These are phyloP conservation scores for Selene dorsalis DNA, from an alignment of 2,797 vertebrate species.

Conservation along the genomic window DNA sequence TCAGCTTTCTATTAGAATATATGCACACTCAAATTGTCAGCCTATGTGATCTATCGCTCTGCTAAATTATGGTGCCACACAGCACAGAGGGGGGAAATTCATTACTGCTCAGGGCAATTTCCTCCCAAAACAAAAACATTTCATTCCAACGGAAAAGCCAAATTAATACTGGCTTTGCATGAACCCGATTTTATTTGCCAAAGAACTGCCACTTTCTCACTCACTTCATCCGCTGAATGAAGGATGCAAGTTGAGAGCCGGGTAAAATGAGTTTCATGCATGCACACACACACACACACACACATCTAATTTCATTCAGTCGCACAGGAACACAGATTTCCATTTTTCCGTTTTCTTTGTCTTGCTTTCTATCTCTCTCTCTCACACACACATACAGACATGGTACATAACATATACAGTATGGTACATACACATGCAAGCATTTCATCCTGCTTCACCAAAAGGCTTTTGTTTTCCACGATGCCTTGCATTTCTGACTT, in stretches of 20 bases:
- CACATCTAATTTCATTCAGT: slow-evolving; percentile 73
- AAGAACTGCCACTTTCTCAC: slow-evolving; percentile 81
- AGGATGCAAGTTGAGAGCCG: slow-evolving; percentile 77
- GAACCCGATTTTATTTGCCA: slow-evolving; percentile 86
- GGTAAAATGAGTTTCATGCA: slow-evolving; percentile 81
- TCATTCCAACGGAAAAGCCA: slow-evolving; percentile 84
- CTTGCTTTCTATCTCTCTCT: slow-evolving; percentile 26
- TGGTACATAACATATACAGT: slow-evolving; percentile 49
- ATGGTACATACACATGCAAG: slow-evolving; percentile 55
- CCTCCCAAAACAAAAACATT: slow-evolving; percentile 89
- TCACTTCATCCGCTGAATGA: slow-evolving; percentile 79
- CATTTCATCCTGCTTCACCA: slow-evolving; percentile 69
- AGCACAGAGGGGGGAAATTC: slow-evolving; percentile 82
- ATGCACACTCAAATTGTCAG: slow-evolving; percentile 84
- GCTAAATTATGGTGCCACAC: slow-evolving; percentile 86
- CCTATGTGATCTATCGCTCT: slow-evolving; percentile 86
- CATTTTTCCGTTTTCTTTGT: slow-evolving; percentile 63
- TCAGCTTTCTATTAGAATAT: slow-evolving; percentile 87
- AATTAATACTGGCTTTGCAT: slow-evolving; percentile 87
- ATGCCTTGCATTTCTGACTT: slow-evolving; percentile 76
- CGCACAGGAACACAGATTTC: slow-evolving; percentile 52
- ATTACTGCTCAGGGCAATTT: slow-evolving; percentile 88
- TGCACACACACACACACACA: slow-evolving; percentile 63
- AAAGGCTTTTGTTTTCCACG: slow-evolving; percentile 71
- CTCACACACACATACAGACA: slow-evolving; percentile 28